Conservation (phyloP, 2,797 vertebrate genomes). For the Rhyacichthys aspro region DNA sequence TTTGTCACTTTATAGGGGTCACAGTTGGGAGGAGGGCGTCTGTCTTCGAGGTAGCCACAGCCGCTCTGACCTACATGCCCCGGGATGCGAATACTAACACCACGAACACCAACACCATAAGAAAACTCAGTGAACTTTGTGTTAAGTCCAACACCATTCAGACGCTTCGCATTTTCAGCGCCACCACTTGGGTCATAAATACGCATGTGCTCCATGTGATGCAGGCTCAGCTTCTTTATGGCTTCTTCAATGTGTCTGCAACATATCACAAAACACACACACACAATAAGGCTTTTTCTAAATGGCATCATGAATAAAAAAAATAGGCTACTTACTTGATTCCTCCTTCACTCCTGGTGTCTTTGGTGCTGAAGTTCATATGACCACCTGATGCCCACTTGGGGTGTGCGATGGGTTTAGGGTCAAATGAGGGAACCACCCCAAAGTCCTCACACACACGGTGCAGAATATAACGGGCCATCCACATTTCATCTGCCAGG, state of each 20-base stretch:
- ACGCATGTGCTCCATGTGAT: constrained; percentile 70
- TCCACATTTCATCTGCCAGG: constrained; percentile 84
- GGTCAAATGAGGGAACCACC: constrained; percentile 81
- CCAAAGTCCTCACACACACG: constrained; percentile 84
- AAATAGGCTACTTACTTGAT: constrained; percentile 10
- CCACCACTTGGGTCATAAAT: constrained; percentile 69
- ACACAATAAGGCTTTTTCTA: background rate
- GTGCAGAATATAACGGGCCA: constrained; percentile 83
- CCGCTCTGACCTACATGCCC: constrained; percentile 2
- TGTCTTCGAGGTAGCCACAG: constrained; percentile 73
- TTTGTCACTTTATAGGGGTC: constrained; percentile 72
- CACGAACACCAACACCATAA: constrained; percentile 56
- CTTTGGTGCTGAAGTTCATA: constrained; percentile 26
- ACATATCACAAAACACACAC: background rate
- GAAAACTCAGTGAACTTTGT: constrained; percentile 77
- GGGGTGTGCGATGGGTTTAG: constrained; percentile 75
- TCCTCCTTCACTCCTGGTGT: constrained; percentile 17
- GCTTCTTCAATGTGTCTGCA: constrained; percentile 71
- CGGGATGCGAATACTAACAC: constrained; percentile 63
- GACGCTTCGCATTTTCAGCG: constrained; percentile 68
- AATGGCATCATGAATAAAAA: background rate
- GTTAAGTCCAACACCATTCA: constrained; percentile 64
- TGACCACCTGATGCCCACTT: constrained; percentile 5
- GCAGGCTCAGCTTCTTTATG: constrained; percentile 69
- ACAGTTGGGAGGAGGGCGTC: constrained; percentile 76